Percentiles rank a stretch among this genome's conserved stretches.
Conservation (phyloP, 2,797 vertebrate genomes). For the Geotrypetes seraphini region DNA sequence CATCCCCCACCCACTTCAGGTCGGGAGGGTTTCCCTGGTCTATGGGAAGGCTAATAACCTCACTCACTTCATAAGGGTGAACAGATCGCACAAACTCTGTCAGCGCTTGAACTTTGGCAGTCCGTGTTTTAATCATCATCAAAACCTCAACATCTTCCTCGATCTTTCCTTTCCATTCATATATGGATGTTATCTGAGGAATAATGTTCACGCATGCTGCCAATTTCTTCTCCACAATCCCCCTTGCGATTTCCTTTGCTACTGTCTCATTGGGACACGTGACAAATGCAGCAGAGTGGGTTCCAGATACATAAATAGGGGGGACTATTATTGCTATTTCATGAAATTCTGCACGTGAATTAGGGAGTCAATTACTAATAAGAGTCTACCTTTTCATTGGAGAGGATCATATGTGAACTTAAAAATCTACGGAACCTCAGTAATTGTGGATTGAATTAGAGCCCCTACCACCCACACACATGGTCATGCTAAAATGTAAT, state of each 20-base stretch:
- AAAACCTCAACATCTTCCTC: slow-evolving; percentile 50
- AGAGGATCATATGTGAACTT: no score
- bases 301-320: slow-evolving; percentile 58
- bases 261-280: slow-evolving; percentile 78
- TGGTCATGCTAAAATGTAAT: no score
- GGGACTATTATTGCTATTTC: no score
- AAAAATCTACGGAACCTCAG: no score
- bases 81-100: slow-evolving; percentile 75
- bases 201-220: slow-evolving; percentile 83
- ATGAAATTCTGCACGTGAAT: no score
- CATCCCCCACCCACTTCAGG: slow-evolving; percentile 71
- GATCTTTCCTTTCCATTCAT: slow-evolving; percentile 48
- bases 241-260: slow-evolving; percentile 73
- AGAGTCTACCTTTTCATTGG: no score
- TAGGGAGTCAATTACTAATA: no score
- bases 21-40: slow-evolving; percentile 83
- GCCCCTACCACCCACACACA: no score
- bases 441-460: no score
- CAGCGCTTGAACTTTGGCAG: slow-evolving; percentile 62
- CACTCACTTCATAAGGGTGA: slow-evolving; percentile 83
- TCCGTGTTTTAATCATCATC: slow-evolving; percentile 83
- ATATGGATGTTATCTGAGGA: slow-evolving; percentile 72
- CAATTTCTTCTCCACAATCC: slow-evolving; percentile 69
- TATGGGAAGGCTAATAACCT: slow-evolving; percentile 80
- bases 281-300: slow-evolving; percentile 75